These are phyloP conservation scores for Empis stercorea DNA, from an alignment of 2,888 invertebrate genomes.

Conservation along the genomic window DNA sequence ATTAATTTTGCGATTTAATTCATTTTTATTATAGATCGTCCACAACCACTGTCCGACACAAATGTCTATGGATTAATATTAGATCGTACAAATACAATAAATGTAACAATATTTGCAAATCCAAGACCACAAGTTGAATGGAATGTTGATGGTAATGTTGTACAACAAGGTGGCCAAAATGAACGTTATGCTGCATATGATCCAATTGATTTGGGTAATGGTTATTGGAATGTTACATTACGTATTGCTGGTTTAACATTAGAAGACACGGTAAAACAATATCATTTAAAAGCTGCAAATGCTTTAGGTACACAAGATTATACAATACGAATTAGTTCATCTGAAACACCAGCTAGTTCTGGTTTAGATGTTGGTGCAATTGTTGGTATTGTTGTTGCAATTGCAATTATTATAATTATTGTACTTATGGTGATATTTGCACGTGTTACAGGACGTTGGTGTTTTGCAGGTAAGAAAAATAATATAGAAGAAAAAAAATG, in stretches of 20 bases:
- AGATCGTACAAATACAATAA: constrained; percentile 56
- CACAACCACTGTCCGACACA: constrained; percentile 44
- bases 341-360: constrained; percentile 49
- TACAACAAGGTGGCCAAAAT: constrained; percentile 38
- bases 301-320: constrained; percentile 53
- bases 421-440: constrained; percentile 57
- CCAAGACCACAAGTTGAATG: constrained; percentile 58
- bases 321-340: constrained; percentile 54
- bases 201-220: constrained; percentile 39
- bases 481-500: no score
- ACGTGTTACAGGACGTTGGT: constrained; percentile 71
- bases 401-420: constrained; percentile 52
- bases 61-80: constrained; percentile 63
- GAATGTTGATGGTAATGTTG: constrained; percentile 44
- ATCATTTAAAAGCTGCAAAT: constrained; percentile 54
- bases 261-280: constrained; percentile 61
- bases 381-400: constrained; percentile 58
- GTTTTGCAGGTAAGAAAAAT: constrained; percentile 63
- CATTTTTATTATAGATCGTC: constrained; percentile 51
- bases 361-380: constrained; percentile 63
- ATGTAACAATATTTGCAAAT: constrained; percentile 58
- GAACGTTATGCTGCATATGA: constrained; percentile 30
- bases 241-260: constrained; percentile 53
- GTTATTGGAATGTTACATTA: constrained; percentile 54
- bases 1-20: not conserved